A percentile compares a stretch with the other conserved stretches of the same genome.
Evolutionary conservation across 2,113 vertebrate genomes (phyloP).

Genomic region (Amphiprion ocellaris): DNA sequence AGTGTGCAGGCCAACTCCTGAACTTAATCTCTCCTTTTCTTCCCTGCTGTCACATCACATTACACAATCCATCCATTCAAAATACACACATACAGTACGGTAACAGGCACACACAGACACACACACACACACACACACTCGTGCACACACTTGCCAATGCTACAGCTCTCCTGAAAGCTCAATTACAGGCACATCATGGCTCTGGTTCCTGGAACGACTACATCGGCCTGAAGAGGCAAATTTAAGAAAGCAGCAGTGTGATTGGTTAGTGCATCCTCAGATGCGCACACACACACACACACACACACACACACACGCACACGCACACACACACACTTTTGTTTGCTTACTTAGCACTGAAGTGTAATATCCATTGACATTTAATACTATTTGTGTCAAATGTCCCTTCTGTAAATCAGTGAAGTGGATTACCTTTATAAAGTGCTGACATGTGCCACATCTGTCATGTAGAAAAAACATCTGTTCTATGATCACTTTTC

Average conservation of each 20-base stretch:
- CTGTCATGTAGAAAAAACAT: neutral
- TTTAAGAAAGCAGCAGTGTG: neutral
- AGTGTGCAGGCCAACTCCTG: conserved; percentile 39
- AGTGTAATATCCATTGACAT: too few relatives aligned
- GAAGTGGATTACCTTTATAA: neutral
- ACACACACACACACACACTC: neutral
- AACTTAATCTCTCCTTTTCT: conserved; percentile 59
- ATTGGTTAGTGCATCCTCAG: neutral
- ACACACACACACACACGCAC: too few relatives aligned
- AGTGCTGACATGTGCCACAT: neutral
- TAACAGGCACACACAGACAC: conserved; percentile 12
- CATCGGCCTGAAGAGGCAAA: conserved; percentile 1
- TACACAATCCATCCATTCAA: conserved; percentile 51
- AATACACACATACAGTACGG: neutral
- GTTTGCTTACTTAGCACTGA: too few relatives aligned
- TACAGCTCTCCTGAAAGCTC: conserved; percentile 16
- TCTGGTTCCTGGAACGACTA: neutral
- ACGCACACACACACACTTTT: too few relatives aligned
- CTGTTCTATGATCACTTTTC: neutral
- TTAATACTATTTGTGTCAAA: neutral
- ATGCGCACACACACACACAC: neutral
- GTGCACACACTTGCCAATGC: neutral
- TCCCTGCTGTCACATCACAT: conserved; percentile 45
- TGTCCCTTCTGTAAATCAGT: neutral
- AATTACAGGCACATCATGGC: neutral